A percentile compares a stretch with the other conserved stretches of the same genome.
Evolutionary conservation across 2,888 invertebrate genomes (phyloP).

Genomic region (Macaria liturata): DNA sequence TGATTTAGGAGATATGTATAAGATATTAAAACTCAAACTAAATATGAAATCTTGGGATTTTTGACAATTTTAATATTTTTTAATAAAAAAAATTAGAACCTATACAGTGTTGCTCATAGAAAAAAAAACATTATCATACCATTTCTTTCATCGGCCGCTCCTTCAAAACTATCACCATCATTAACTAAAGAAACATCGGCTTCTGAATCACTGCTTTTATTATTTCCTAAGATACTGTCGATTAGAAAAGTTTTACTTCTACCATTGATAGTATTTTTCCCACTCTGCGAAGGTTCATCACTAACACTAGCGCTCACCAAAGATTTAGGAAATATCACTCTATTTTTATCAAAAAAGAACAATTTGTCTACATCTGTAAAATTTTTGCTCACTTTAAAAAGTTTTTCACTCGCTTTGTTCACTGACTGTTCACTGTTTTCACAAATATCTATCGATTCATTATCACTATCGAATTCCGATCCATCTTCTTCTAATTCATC

Average conservation of each 20-base stretch:
- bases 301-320: constrained; percentile 45
- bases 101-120: no score
- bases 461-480: constrained; percentile 74
- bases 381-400: constrained; percentile 43
- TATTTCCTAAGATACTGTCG: constrained; percentile 80
- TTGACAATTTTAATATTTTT: no score
- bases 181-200: constrained; percentile 35
- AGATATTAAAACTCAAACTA: no score
- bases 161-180: constrained; percentile 59
- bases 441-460: constrained; percentile 77
- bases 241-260: constrained; percentile 82
- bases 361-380: constrained; percentile 49
- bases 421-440: constrained; percentile 64
- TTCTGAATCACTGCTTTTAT: constrained; percentile 49
- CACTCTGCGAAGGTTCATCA: constrained; percentile 43
- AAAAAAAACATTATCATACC: constrained; percentile 47
- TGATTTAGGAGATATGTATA: no score
- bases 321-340: constrained; percentile 54
- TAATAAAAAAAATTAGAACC: no score
- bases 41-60: no score
- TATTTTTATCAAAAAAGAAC: constrained; percentile 54
- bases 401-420: constrained; percentile 42
- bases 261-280: constrained; percentile 50
- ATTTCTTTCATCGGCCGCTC: constrained; percentile 72
- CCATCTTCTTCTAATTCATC: constrained; percentile 55